Evolutionary conservation across 2,888 invertebrate genomes (phyloP), one percentile per base, ranked within the genome.

Genomic region (Tetramorium bicarinatum): DNA sequence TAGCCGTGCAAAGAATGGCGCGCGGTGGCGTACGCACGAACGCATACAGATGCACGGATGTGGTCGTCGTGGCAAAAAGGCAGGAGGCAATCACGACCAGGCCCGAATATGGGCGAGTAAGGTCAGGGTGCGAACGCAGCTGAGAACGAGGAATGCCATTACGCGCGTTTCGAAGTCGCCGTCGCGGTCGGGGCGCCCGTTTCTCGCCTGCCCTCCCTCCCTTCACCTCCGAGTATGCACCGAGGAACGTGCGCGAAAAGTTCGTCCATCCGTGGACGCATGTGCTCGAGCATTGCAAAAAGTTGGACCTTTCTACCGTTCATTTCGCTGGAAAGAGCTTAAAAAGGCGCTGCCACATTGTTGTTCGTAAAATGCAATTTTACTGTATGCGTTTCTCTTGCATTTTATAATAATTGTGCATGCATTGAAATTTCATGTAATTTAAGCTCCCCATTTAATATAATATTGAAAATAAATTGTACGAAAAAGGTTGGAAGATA

Each of bases 141-240:
- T 90, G 89, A 91, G 91, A 91, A 90, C 91, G 88, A 90, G 93
- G 93, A 94, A 93, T 93, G 93, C 92, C 93, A 94, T 93, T 93
- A 93, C 91, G 87, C 88, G 89, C 89, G 89, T 91, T 91, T 90
- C 90, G 86, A 90, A 87, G 83, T 86, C 86, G 82, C 64, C 85
- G 82, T 79, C 64, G 59, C 66, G 75, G 69, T 38, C 83, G 21
- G 59, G 49, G n/a, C 52, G 62, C 62, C 67, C 71, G 79, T 69
- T 67, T 56, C 64, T 62, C 56, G 62, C 83, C 83, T 67, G 44
- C 75, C 38, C 41, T 61, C 52, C 25, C 64, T 61, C 49, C 41
- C 44, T 49, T 21, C 47, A 2, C 44, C 61, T 0, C 11, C 69
- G 79, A 21, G 61, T 44, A 54, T 52, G 66, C 18, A 71, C 18